Evolutionary conservation across 2,888 invertebrate genomes (phyloP).

Genomic region (Sympetrum striolatum): DNA sequence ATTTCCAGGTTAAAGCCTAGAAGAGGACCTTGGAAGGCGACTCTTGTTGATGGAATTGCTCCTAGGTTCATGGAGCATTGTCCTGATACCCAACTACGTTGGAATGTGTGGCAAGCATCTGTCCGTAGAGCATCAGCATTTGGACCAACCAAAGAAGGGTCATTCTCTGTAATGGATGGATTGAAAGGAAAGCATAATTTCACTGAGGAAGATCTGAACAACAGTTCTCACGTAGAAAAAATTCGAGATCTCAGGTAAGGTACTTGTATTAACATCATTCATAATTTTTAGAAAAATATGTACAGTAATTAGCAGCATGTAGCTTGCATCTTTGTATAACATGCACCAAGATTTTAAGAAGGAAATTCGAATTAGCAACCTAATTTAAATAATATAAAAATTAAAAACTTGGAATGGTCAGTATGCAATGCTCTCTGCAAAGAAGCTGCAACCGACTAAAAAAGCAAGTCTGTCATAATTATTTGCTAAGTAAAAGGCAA

Average conservation of each 20-base stretch:
- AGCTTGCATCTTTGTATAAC: too few species aligned
- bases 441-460: too few species aligned
- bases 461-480: too few species aligned
- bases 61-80: conserved; percentile 84
- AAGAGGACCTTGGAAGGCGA: conserved; percentile 85
- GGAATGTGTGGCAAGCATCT: conserved; percentile 85
- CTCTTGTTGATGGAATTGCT: conserved; percentile 76
- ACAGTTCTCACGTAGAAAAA: conserved; percentile 78
- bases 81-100: conserved; percentile 76
- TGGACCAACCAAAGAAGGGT: not conserved
- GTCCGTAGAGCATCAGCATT: conserved; percentile 59
- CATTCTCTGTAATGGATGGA: not conserved
- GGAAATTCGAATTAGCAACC: too few species aligned
- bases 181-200: conserved; percentile 60
- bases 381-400: too few species aligned
- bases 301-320: too few species aligned
- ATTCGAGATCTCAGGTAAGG: conserved; percentile 68
- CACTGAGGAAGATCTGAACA: conserved; percentile 65
- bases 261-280: not conserved
- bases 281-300: too few species aligned
- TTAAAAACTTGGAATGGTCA: too few species aligned
- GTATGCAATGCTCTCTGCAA: too few species aligned
- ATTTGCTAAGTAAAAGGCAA: too few species aligned
- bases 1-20: conserved; percentile 59
- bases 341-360: too few species aligned